A percentile compares a stretch with the other conserved stretches of the same genome.
Conservation (phyloP, 2,113 vertebrate species). For the Amblyopsis rosae region DNA sequence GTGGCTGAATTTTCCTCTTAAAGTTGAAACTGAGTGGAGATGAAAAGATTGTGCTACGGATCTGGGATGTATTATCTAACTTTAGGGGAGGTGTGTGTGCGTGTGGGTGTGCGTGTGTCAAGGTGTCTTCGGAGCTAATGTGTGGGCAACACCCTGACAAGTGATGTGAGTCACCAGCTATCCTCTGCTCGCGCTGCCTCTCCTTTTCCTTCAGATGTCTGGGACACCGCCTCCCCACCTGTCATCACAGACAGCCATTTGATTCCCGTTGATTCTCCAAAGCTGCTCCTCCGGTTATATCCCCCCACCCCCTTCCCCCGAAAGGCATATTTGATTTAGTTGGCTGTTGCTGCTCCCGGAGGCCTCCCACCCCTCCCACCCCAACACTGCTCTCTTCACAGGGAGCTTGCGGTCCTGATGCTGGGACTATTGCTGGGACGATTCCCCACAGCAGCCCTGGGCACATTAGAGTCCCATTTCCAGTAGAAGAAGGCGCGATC, state of each 20-base stretch:
- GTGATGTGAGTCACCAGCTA: neutral
- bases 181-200: neutral
- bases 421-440: constrained; percentile 7
- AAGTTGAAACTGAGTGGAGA: too few species aligned
- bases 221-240: neutral
- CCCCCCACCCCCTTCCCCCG: neutral
- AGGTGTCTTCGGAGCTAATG: constrained; percentile 2
- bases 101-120: too few species aligned
- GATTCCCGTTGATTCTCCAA: constrained; percentile 16
- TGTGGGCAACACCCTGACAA: constrained; percentile 7
- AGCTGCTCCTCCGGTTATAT: constrained; percentile 13
- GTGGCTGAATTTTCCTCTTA: too few species aligned
- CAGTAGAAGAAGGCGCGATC: constrained; percentile 11
- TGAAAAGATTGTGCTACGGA: too few species aligned
- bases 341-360: constrained; percentile 6
- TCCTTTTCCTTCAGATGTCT: constrained; percentile 18
- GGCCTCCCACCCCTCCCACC: constrained; percentile 5
- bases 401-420: constrained; percentile 11
- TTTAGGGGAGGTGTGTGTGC: too few species aligned
- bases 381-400: constrained; percentile 2
- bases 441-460: constrained; percentile 25
- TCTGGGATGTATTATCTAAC: too few species aligned
- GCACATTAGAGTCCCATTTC: constrained; percentile 24
- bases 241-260: constrained; percentile 20
- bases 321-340: constrained; percentile 32